Evolutionary conservation across 2,888 invertebrate species (phyloP).

Genomic region (Pyrrhia umbra): DNA sequence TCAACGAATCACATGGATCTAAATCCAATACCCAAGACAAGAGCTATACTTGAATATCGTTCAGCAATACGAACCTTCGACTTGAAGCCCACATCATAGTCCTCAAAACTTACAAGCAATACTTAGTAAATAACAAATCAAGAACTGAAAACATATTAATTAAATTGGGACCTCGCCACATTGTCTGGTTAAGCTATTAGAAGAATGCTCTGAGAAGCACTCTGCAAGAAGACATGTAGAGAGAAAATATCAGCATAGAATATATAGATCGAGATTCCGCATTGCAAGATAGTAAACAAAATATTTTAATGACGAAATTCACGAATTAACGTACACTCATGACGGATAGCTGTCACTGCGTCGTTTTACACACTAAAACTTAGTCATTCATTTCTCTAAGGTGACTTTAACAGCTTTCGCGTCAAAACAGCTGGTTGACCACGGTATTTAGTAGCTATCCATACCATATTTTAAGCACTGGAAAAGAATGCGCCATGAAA

Average conservation of each 20-base stretch:
- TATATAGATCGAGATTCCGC: neutral
- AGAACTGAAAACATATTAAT: too few species aligned
- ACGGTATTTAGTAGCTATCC: neutral
- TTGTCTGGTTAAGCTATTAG: too few species aligned
- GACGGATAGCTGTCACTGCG: constrained; percentile 8
- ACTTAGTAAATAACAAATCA: too few species aligned
- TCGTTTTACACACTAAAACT: constrained; percentile 1
- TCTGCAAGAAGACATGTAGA: neutral
- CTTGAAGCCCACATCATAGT: too few species aligned
- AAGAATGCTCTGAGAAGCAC: too few species aligned
- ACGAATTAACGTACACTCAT: constrained; percentile 7
- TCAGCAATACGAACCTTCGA: too few species aligned
- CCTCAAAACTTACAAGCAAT: too few species aligned
- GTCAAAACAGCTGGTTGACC: neutral
- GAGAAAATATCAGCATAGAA: constrained; percentile 6
- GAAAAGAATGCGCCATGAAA: too few species aligned
- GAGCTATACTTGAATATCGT: too few species aligned
- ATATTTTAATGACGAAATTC: constrained; percentile 1
- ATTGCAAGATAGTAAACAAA: neutral
- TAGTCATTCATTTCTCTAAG: constrained; percentile 9
- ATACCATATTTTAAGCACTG: neutral
- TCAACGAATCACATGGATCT: too few species aligned
- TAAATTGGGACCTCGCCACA: too few species aligned
- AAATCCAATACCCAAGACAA: too few species aligned
- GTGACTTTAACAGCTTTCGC: neutral